Percentiles rank a stretch among this genome's conserved stretches.
Conservation (phyloP, 2,797 vertebrate genomes). For the Tiaroga cobitis region DNA sequence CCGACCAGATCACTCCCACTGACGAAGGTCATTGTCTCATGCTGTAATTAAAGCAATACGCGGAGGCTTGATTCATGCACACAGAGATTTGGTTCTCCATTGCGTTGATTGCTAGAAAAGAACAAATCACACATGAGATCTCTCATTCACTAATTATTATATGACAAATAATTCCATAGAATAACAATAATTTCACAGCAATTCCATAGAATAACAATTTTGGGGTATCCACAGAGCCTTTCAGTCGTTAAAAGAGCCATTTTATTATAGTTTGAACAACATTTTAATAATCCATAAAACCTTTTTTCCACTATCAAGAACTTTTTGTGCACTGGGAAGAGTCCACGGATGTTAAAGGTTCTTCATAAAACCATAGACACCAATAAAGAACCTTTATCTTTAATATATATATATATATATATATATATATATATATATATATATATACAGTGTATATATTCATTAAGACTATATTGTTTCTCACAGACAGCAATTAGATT, state of each 20-base stretch:
- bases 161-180: not conserved
- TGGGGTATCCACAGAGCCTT: not conserved
- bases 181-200: too few species aligned
- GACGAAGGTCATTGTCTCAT: constrained; percentile 71
- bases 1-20: constrained; percentile 72
- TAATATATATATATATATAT: not conserved
- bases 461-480: not conserved
- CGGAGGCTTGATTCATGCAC: constrained; percentile 53
- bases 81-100: constrained; percentile 1
- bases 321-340: not conserved
- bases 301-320: not conserved
- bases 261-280: not conserved
- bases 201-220: not conserved
- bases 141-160: not conserved
- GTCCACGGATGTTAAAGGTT: not conserved
- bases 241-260: not conserved
- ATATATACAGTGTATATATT: too few species aligned
- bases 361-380: not conserved
- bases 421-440: not conserved
- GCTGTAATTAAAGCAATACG: constrained; percentile 69
- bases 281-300: not conserved
- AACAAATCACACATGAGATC: not conserved
- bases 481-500: not conserved
- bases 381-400: not conserved
- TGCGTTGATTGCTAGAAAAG: not conserved